phyloP scores from a whole-genome alignment of 2,113 vertebrate species.

The Parotia lawesii region DNA sequence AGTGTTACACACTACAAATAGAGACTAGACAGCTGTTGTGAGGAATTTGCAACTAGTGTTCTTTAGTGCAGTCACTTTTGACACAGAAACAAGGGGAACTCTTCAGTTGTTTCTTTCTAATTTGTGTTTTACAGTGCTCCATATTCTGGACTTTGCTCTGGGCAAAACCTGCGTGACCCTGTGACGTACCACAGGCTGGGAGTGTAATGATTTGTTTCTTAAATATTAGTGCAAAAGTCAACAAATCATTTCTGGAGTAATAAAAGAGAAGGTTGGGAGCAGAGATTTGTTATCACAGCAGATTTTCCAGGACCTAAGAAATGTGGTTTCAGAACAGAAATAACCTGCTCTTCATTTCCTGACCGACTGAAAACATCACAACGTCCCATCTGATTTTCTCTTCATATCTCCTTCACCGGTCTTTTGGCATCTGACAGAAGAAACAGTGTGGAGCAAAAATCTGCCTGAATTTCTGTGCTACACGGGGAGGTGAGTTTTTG shows the following conservation, averaged over 20 bases:
- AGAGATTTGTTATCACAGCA: background rate
- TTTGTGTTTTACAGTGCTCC: slow-evolving; percentile 34
- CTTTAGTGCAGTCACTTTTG: background rate
- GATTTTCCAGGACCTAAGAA: background rate
- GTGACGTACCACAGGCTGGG: slow-evolving; percentile 30
- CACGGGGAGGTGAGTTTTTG: slow-evolving; percentile 41
- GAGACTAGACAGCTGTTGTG: background rate
- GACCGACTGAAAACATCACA: background rate
- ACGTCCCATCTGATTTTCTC: background rate
- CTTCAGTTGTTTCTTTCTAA: background rate
- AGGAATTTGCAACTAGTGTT: background rate
- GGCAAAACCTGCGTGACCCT: slow-evolving; percentile 2
- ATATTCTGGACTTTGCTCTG: slow-evolving; percentile 57
- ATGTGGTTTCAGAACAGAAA: background rate
- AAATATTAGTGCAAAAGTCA: slow-evolving; percentile 28
- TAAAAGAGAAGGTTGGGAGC: slow-evolving; percentile 19
- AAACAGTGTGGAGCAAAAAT: background rate
- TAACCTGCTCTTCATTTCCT: background rate
- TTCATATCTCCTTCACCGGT: background rate
- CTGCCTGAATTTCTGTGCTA: background rate
- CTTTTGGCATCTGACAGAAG: background rate
- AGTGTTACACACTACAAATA: background rate
- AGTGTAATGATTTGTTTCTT: slow-evolving; percentile 37
- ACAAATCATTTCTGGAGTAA: slow-evolving; percentile 15
- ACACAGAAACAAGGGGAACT: background rate